Base-by-base conservation (phyloP, 1,140 invertebrate species). In the Drosophila seguyi region DNA sequence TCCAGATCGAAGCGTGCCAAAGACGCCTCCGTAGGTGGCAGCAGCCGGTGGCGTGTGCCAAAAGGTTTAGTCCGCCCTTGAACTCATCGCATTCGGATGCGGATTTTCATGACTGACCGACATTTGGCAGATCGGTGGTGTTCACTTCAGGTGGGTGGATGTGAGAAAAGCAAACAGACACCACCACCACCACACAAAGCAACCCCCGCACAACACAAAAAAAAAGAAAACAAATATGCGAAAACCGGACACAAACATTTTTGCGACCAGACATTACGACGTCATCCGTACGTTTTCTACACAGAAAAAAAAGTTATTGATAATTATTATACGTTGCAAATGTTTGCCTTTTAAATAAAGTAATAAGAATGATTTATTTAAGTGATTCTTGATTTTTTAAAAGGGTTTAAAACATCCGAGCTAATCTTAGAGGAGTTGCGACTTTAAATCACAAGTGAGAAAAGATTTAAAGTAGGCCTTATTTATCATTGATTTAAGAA, bases 211-310 rank as follows among this genome's bases (percentile, higher is more conserved):
- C 50, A 72, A 71, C 29, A 16, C 34, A 47, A 20, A 11, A 48
- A 60, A 38, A 74, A 75, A 62, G 25, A 48, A 72, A 52, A 44
- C 25, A 66, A 48, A 67, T 60, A 45, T 25, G 14, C 20, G 42
- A 69, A 71, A 72, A 55, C 61, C 66, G 62, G 47, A 62, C 66
- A 69, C 66, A 69, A 53, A 69, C 61, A 69, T 66, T 76, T 87
- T 81, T 57, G 78, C 79, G 66, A 82, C 47, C 79, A 87, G 83
- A 87, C 83, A 73, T 63, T 78, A 63, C 65, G 79, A 68, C 81
- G 83, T 79, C 82, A 75, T 63, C 71, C 29, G 34, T 42, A 65
- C 63, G 78, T 66, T 67, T 72, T 59, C 60, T 75, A 87, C 83
- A 55, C 34, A 10, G 7, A 2, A 16, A 38, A 38, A 25, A 38